phyloP scores from a whole-genome alignment of 2,888 invertebrate species.

The Tetropium fuscum region DNA sequence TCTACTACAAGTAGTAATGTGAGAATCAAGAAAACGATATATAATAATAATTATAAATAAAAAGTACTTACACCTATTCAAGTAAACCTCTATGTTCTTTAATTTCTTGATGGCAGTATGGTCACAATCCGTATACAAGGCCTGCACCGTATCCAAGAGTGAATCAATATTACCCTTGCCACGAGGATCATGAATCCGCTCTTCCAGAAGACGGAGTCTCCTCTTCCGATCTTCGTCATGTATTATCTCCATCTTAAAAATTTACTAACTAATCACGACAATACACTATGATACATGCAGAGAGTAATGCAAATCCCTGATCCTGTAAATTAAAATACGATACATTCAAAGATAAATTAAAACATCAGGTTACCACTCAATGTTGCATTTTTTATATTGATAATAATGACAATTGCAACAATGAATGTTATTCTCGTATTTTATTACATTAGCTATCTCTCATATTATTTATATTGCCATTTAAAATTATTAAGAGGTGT shows the following conservation, averaged over 20 bases:
- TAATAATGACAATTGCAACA: not conserved
- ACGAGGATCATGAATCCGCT: constrained; percentile 86
- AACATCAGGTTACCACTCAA: constrained; percentile 18
- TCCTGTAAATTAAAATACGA: constrained; percentile 13
- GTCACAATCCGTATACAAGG: constrained; percentile 95
- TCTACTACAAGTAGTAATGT: too few relatives aligned
- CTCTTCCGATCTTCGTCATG: constrained; percentile 82
- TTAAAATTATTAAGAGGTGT: not conserved
- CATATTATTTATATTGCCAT: too few relatives aligned
- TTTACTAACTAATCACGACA: constrained; percentile 20
- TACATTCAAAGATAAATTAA: not conserved
- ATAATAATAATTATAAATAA: too few relatives aligned
- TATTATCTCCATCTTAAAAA: constrained; percentile 72
- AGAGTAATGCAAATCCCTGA: constrained; percentile 5
- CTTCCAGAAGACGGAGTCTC: constrained; percentile 86
- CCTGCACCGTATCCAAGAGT: constrained; percentile 93
- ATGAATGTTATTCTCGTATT: not conserved
- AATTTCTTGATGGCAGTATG: constrained; percentile 95
- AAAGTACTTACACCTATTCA: constrained; percentile 88
- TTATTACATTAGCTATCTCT: not conserved
- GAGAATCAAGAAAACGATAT: too few relatives aligned
- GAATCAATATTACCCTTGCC: constrained; percentile 94
- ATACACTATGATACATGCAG: constrained; percentile 18
- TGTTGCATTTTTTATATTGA: constrained; percentile 6
- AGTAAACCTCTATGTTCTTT: constrained; percentile 98